Percentiles rank a stretch among this genome's conserved stretches.
Evolutionary conservation across 2,888 invertebrate species (phyloP).

Genomic region (Beris chalybata): DNA sequence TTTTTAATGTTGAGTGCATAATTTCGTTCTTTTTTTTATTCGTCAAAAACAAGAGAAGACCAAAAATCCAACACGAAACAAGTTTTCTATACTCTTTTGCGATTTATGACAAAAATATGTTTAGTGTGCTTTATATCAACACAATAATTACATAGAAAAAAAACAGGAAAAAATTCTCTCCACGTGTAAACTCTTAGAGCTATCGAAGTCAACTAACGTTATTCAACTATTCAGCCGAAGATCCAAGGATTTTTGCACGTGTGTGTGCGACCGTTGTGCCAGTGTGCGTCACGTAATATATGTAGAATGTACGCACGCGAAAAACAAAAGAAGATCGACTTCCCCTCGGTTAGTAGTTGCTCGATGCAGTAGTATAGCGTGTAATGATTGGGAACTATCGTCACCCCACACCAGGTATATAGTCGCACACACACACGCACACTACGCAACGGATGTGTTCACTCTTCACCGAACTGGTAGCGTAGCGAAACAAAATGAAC

Average conservation of each 20-base stretch:
- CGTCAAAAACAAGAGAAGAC: too few relatives aligned
- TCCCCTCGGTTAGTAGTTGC: slow-evolving; percentile 19
- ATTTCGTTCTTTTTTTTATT: too few relatives aligned
- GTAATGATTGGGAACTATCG: slow-evolving; percentile 30
- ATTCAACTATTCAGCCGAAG: slow-evolving; percentile 46
- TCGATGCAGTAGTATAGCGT: slow-evolving; percentile 20
- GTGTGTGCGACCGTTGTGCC: slow-evolving; percentile 19
- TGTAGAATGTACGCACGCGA: slow-evolving; percentile 17
- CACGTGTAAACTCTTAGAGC: slow-evolving; percentile 58
- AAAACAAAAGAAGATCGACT: slow-evolving; percentile 8
- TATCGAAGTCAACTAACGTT: slow-evolving; percentile 59
- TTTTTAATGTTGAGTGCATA: too few relatives aligned
- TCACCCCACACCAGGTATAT: slow-evolving; percentile 22
- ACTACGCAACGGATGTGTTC: slow-evolving; percentile 3
- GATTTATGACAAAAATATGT: too few relatives aligned
- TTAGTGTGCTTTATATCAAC: too few relatives aligned
- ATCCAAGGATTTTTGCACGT: slow-evolving; percentile 39
- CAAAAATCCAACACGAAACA: too few relatives aligned
- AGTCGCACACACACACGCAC: slow-evolving; percentile 4
- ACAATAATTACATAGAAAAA: slow-evolving; percentile 35
- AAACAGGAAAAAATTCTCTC: slow-evolving; percentile 48
- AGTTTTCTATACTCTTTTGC: too few relatives aligned
- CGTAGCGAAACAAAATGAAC: slow-evolving; percentile 9
- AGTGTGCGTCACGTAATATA: slow-evolving; percentile 1
- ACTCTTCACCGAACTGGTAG: slow-evolving; percentile 17